These are phyloP conservation scores for Chloroceryle inda DNA, from an alignment of 2,797 vertebrate genomes.

Conservation along the genomic window DNA sequence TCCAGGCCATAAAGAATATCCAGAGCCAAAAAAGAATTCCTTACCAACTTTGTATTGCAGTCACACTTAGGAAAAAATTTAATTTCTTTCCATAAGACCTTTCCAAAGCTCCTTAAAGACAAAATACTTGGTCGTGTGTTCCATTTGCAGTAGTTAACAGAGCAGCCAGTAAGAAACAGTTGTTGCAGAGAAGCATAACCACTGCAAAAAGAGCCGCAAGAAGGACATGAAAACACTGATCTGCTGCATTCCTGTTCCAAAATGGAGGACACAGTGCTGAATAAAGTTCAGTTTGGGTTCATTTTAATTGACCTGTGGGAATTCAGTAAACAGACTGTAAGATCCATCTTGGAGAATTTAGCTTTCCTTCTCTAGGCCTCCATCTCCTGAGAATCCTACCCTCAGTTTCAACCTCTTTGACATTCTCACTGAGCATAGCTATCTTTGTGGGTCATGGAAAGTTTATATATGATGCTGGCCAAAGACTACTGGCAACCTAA, in stretches of 20 bases:
- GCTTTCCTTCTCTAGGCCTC: slow-evolving; percentile 20
- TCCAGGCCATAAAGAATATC: background rate
- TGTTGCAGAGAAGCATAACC: background rate
- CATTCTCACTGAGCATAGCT: background rate
- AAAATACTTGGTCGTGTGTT: background rate
- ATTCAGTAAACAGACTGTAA: background rate
- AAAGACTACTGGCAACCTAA: slow-evolving; percentile 57
- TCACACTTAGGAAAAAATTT: background rate
- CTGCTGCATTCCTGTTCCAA: background rate
- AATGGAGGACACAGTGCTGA: background rate
- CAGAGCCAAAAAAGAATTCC: slow-evolving; percentile 1
- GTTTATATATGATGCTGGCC: slow-evolving; percentile 43
- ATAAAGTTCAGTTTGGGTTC: background rate
- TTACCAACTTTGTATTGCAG: background rate
- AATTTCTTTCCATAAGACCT: background rate
- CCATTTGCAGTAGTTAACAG: background rate
- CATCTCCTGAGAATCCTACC: slow-evolving; percentile 34
- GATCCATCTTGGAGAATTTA: background rate
- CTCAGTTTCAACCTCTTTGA: slow-evolving; percentile 17
- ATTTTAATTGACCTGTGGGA: background rate
- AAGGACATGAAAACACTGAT: background rate
- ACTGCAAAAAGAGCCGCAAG: background rate
- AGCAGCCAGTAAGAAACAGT: background rate
- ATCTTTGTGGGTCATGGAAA: slow-evolving; percentile 61
- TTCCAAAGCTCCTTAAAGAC: background rate